A percentile compares a stretch with the other conserved stretches of the same genome.
Evolutionary conservation across 2,888 invertebrate genomes (phyloP).

Genomic region (Fissipunctia ypsillon): DNA sequence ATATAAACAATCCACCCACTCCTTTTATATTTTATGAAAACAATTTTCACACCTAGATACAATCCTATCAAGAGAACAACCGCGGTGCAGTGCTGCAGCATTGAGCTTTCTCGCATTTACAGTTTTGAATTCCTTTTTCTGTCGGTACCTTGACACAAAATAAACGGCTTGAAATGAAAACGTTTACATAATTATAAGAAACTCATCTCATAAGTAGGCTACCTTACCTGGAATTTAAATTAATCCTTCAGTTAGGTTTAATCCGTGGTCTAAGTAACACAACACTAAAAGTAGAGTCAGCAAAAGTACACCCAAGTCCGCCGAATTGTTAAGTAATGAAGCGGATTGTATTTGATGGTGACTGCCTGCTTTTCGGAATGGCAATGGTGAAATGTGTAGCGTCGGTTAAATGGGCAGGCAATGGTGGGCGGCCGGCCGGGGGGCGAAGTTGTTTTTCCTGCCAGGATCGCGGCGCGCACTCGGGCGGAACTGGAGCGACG

Average conservation of each 20-base stretch:
- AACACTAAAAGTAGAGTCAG: conserved; percentile 39
- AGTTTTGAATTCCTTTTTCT: conserved; percentile 5
- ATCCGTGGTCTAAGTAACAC: conserved; percentile 36
- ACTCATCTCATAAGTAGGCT: conserved; percentile 18
- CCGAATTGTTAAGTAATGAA: conserved; percentile 17
- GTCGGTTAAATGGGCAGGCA: conserved; percentile 62
- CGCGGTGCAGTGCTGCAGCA: no score
- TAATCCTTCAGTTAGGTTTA: conserved; percentile 19
- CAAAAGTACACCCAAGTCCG: conserved; percentile 6
- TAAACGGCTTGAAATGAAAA: neutral
- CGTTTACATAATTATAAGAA: neutral
- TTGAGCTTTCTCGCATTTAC: neutral
- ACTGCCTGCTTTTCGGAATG: conserved; percentile 65
- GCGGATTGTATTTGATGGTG: conserved; percentile 45
- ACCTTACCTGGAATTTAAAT: conserved; percentile 40
- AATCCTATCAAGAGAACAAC: neutral
- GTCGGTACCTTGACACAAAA: conserved; percentile 6
- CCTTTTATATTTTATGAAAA: neutral
- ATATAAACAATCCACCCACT: neutral
- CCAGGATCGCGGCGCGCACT: conserved; percentile 67
- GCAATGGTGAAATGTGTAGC: conserved; percentile 68
- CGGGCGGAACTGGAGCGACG: conserved; percentile 71
- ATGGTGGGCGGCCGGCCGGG: conserved; percentile 73
- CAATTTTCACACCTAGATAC: neutral
- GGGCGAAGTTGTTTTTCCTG: conserved; percentile 72